Conservation (phyloP, 1,140 invertebrate species). For the Nixonia krombeini region DNA sequence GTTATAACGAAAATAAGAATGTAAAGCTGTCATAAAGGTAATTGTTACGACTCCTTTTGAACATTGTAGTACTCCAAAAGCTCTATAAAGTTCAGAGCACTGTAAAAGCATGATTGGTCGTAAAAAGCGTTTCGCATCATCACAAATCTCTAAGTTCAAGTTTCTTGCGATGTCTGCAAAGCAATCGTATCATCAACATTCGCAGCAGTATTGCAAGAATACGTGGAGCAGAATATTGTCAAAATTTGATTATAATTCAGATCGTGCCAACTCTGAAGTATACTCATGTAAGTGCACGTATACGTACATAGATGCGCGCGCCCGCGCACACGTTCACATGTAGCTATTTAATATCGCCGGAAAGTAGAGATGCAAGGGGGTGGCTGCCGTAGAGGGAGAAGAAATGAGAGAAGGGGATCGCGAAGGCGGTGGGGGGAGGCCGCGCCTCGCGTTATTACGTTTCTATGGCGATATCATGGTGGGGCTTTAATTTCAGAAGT, state of each 20-base stretch:
- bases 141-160: background rate
- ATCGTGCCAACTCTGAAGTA: constrained; percentile 35
- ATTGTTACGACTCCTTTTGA: too few species aligned
- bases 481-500: constrained; percentile 69
- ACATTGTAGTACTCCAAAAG: too few species aligned
- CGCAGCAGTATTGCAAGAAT: constrained; percentile 30
- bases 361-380: constrained; percentile 47
- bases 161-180: background rate
- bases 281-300: constrained; percentile 33
- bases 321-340: constrained; percentile 10
- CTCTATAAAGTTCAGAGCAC: too few species aligned
- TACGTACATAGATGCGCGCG: constrained; percentile 5
- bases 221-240: constrained; percentile 40
- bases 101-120: background rate
- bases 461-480: constrained; percentile 66
- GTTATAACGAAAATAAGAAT: too few species aligned
- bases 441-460: constrained; percentile 63
- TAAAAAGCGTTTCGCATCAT: background rate
- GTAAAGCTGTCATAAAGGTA: too few species aligned
- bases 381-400: constrained; percentile 38
- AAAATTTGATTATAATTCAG: constrained; percentile 46
- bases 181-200: constrained; percentile 19
- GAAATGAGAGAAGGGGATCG: constrained; percentile 34
- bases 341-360: constrained; percentile 41
- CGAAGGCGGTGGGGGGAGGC: constrained; percentile 26